Evolutionary conservation across 2,888 invertebrate genomes (phyloP), one percentile per base, ranked within the genome.

Genomic region (Tetragonisca angustula): DNA sequence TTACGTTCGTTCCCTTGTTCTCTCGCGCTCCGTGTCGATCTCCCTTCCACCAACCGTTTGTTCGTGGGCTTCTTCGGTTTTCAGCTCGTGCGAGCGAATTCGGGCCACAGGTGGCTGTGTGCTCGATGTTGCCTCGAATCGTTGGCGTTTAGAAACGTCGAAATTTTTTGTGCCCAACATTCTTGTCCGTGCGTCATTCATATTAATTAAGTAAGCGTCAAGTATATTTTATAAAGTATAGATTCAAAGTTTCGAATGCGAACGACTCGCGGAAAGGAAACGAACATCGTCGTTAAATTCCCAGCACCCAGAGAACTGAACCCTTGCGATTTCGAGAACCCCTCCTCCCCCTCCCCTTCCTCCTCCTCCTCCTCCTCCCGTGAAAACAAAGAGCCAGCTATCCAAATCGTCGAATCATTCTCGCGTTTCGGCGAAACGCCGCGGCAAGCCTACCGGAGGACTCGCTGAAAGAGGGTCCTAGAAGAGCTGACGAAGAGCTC

Each of bases 401-500:
- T 68, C 49, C 27, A 64, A 68, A 70, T 54, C 67, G 74, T 67
- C 69, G 69, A 61, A 67, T 65, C 27, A 56, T 32, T 43, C 61
- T 36, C 36, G 72, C 56, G 76, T 73, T 70, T 76, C 32, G 50
- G 27, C 4, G 49, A 64, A 69, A 2, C 56, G 56, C 21, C 72
- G 68, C 70, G 76, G 32, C 50, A 70, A 81, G 78, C 72, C 64
- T 75, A 65, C 64, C 69, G 36, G 9, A 70, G 71, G 76, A 79
- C 72, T 76, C 83, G 75, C 61, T 76, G 86, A 83, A 88, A 88
- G 83, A n/a, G 85, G 85, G 76, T 79, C 77, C 78, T 80, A 68
- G 77, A 61, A 61, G 82, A 80, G 81, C 81, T 79, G 85, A 77
- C 82, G 76, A 80, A 89, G 86, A 83, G 83, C 87, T 86, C 86